Percentiles rank a stretch among this genome's conserved stretches.
Evolutionary conservation across 2,113 vertebrate species (phyloP).

Genomic region (Heptranchias perlo): DNA sequence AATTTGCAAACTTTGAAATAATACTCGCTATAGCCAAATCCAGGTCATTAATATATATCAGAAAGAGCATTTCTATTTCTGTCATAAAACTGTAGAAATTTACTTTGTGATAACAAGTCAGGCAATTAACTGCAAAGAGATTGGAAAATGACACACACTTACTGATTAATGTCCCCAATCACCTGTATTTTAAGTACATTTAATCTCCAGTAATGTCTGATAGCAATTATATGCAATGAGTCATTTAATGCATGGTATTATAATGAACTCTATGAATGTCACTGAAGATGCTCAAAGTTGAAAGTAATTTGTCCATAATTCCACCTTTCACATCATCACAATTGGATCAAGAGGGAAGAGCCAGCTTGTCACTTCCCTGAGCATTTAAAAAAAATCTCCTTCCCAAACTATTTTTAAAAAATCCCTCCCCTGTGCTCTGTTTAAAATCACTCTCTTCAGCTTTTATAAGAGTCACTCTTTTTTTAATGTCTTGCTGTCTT

Average conservation of each 20-base stretch:
- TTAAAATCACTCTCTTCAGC: background rate
- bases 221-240: background rate
- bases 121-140: background rate
- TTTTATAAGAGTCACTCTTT: background rate
- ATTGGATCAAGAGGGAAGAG: background rate
- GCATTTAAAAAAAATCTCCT: background rate
- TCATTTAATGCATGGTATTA: background rate
- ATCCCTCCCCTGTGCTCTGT: background rate
- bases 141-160: background rate
- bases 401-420: background rate
- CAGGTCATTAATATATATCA: background rate
- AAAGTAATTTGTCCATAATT: too few species aligned
- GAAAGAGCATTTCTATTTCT: background rate
- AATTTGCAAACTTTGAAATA: background rate
- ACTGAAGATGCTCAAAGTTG: constrained; percentile 5
- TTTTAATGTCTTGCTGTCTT: background rate
- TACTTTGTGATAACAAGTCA: background rate
- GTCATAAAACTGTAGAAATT: background rate
- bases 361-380: background rate
- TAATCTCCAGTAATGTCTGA: background rate
- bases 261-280: background rate
- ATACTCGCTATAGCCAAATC: background rate
- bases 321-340: background rate
- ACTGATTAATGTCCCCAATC: constrained; percentile 12
- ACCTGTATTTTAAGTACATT: background rate